Percentiles rank a stretch among this genome's conserved stretches.
These are phyloP conservation scores for Lissocephala sabroskyi DNA, from an alignment of 2,888 invertebrate species.

Conservation along the genomic window DNA sequence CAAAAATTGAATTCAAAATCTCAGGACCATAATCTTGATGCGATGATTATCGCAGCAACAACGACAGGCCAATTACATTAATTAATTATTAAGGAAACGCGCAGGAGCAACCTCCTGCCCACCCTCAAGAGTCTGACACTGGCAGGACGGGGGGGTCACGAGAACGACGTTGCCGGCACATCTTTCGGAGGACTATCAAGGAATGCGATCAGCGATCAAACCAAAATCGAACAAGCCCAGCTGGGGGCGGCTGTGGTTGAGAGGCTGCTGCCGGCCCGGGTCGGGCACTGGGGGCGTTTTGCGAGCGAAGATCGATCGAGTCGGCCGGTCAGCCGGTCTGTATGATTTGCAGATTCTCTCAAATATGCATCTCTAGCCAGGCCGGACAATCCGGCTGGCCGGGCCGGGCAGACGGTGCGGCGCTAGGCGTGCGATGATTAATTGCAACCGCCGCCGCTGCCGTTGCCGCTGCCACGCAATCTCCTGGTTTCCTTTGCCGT, in stretches of 20 bases:
- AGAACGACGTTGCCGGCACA: conserved; percentile 41
- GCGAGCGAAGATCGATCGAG: conserved; percentile 49
- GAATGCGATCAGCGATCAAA: conserved; percentile 58
- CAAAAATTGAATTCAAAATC: conserved; percentile 61
- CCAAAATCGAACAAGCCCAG: conserved; percentile 50
- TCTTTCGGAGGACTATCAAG: conserved; percentile 29
- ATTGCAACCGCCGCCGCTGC: conserved; percentile 47
- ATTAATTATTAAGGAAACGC: conserved; percentile 71
- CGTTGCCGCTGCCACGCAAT: not conserved
- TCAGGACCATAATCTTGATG: conserved; percentile 59
- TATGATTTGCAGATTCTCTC: conserved; percentile 64
- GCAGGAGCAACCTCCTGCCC: conserved; percentile 21
- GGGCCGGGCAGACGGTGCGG: conserved; percentile 9
- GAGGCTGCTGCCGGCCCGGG: not conserved
- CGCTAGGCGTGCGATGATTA: conserved; percentile 58
- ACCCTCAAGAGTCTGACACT: not conserved
- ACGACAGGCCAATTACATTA: conserved; percentile 72
- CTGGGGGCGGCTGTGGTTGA: conserved; percentile 1
- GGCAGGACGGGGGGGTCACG: conserved; percentile 18
- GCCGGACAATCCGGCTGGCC: not conserved
- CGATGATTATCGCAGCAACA: conserved; percentile 69
- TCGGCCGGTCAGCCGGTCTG: conserved; percentile 8
- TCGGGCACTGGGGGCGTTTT: conserved; percentile 43
- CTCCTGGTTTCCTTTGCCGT: conserved; percentile 6
- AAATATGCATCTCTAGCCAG: conserved; percentile 43